Base-by-base conservation (phyloP, 2,797 vertebrate species). In the Botia kubotai region DNA sequence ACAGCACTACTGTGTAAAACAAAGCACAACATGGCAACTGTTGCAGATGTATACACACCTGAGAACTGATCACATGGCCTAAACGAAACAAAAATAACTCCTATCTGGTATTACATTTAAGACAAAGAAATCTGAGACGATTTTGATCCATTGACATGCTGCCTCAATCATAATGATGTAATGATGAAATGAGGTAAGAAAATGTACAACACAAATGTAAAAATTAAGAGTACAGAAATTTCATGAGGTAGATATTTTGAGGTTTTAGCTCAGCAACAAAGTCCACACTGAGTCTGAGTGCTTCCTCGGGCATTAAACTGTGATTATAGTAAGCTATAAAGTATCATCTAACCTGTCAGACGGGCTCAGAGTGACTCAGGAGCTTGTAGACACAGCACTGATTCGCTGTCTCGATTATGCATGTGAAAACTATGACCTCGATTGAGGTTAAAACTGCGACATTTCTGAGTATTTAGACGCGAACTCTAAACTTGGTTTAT, bases 301-400 rank as follows among this genome's bases (percentile, higher is more conserved):
- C 46, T 62, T 62, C 76, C 23, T 52, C 21, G 0, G 23, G 53
- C 73, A 43, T 21, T 58, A 48, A 39, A 69, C 39, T 70, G 55
- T 78, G 76, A 78, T 78, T 70, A 78, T 21, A 36, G 17, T 78
- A 62, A 78, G 55, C 76, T 70, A 78, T 70, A 70, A 78, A 78
- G 53, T 78, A 70, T 62, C 55, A 36, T 70, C 21, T 70, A 71
- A 62, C 69, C 43, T 78, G 67, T 62, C 67, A 72, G 75, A 58
- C 52, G 46, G 60, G 75, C 63, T 77, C 39, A 67, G 39, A 77
- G 60, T 82, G 55, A 79, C 77, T 69, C 48, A 50, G 43, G 26
- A 36, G 65, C 52, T 69, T 52, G 55, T 6, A 55, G 13, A 29
- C 62, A 23, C 17, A 12, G 39, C 33, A 23, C 65, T 50, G 46